Evolutionary conservation across 1,140 invertebrate species (phyloP).

Genomic region (Vanessa atalanta): DNA sequence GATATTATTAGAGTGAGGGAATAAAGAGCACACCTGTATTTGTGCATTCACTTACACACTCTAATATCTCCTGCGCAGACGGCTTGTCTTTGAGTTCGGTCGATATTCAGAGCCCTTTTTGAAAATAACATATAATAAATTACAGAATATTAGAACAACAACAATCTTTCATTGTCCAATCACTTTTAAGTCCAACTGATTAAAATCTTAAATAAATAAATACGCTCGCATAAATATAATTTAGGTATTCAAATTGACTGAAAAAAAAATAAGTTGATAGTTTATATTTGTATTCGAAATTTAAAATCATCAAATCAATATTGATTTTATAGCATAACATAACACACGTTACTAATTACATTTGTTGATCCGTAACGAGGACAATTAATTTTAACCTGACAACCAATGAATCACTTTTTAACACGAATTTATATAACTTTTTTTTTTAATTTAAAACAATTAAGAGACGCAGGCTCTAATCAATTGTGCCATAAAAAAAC

Average conservation of each 20-base stretch:
- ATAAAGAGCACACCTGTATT: no score
- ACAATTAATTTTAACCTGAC: conserved; percentile 1
- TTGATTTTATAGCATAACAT: background rate
- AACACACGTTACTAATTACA: conserved; percentile 8
- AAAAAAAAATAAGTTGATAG: background rate
- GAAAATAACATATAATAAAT: no score
- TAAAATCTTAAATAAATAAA: background rate
- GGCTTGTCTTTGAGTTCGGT: no score
- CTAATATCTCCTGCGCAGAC: no score
- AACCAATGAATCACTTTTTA: conserved; percentile 4
- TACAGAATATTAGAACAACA: no score
- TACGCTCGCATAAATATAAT: no score
- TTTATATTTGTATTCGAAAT: background rate
- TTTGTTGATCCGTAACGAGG: background rate
- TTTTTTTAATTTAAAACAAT: background rate
- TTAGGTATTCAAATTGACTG: no score
- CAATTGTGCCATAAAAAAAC: conserved; percentile 22
- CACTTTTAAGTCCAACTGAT: no score
- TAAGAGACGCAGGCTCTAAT: background rate
- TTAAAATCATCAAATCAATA: background rate
- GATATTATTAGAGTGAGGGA: no score
- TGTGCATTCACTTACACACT: no score
- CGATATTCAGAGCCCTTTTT: no score
- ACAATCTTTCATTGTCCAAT: no score
- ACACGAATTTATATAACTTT: background rate